A percentile compares a stretch with the other conserved stretches of the same genome.
These are phyloP conservation scores for Saccopteryx bilineata DNA, from an alignment of 2,113 vertebrate species.

Conservation along the genomic window DNA sequence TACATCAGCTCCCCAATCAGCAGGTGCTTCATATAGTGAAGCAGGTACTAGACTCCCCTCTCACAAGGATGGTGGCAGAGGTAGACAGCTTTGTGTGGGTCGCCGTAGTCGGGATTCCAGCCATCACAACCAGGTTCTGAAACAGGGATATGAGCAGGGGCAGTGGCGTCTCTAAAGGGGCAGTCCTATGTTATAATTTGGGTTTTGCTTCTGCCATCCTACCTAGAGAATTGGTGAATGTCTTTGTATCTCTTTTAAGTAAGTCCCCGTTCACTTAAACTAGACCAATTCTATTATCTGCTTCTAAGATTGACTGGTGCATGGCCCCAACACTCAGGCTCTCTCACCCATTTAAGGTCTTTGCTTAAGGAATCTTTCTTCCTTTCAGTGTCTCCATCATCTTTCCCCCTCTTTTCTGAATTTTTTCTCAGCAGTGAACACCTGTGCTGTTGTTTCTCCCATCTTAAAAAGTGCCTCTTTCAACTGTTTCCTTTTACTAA, in stretches of 20 bases:
- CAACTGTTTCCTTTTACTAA: not conserved
- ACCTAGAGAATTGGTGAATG: not conserved
- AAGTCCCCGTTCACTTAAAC: not conserved
- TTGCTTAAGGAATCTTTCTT: not conserved
- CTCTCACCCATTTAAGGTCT: not conserved
- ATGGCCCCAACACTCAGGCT: rapidly evolving
- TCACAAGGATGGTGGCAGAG: rapidly evolving
- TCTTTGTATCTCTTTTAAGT: not conserved
- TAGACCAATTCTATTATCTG: not conserved
- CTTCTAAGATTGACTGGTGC: not conserved
- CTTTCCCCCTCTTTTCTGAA: not conserved
- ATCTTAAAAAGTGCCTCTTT: not conserved
- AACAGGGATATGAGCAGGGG: rapidly evolving
- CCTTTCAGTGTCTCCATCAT: not conserved
- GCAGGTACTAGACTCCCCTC: not conserved
- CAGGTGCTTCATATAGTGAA: not conserved
- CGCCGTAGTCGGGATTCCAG: rapidly evolving
- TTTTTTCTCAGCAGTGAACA: not conserved
- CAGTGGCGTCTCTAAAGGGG: not conserved
- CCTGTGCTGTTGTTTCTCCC: not conserved
- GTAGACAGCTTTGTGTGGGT: not conserved
- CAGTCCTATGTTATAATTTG: rapidly evolving
- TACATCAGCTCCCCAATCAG: not conserved
- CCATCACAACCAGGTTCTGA: not conserved
- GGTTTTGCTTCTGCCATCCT: not conserved